Evolutionary conservation across 2,797 vertebrate species (phyloP).

Genomic region (Sparidentex hasta): DNA sequence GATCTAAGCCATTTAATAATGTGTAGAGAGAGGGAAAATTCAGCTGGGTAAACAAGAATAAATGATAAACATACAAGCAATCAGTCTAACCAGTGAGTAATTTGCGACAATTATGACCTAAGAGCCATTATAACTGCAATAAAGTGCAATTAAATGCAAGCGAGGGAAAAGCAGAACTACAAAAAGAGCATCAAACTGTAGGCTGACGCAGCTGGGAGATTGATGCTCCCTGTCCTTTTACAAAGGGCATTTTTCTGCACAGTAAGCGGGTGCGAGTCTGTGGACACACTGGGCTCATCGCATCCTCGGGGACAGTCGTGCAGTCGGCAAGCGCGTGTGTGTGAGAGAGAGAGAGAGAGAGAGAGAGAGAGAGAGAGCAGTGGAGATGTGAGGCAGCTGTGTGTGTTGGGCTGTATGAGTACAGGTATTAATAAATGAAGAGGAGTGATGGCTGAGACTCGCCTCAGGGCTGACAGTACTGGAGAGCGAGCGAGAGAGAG

Average conservation of each 20-base stretch:
- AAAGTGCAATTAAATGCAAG: conserved; percentile 57
- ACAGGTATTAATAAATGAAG: conserved; percentile 86
- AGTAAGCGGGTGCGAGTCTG: conserved; percentile 80
- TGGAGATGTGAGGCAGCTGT: conserved; percentile 65
- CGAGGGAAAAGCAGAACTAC: conserved; percentile 51
- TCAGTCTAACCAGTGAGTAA: conserved; percentile 30
- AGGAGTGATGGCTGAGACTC: conserved; percentile 83
- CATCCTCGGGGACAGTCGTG: conserved; percentile 77
- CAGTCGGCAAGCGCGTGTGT: conserved; percentile 46
- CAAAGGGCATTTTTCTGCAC: conserved; percentile 86
- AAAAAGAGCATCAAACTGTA: conserved; percentile 69
- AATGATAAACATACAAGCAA: conserved; percentile 30
- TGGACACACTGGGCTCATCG: conserved; percentile 72
- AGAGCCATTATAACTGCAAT: conserved; percentile 43
- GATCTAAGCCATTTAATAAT: not conserved
- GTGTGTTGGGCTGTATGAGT: conserved; percentile 74
- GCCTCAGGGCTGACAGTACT: conserved; percentile 77
- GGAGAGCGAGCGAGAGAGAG: conserved; percentile 61
- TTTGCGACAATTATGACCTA: conserved; percentile 34
- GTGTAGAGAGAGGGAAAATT: not conserved
- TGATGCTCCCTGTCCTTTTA: conserved; percentile 82
- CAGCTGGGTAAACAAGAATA: conserved; percentile 12
- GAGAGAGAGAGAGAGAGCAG: conserved; percentile 20
- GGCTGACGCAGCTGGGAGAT: conserved; percentile 72
- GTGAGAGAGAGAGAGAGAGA: not conserved